Percentiles rank a stretch among this genome's conserved stretches.
phyloP scores from a whole-genome alignment of 1,140 invertebrate genomes.

The Magallana angulata region DNA sequence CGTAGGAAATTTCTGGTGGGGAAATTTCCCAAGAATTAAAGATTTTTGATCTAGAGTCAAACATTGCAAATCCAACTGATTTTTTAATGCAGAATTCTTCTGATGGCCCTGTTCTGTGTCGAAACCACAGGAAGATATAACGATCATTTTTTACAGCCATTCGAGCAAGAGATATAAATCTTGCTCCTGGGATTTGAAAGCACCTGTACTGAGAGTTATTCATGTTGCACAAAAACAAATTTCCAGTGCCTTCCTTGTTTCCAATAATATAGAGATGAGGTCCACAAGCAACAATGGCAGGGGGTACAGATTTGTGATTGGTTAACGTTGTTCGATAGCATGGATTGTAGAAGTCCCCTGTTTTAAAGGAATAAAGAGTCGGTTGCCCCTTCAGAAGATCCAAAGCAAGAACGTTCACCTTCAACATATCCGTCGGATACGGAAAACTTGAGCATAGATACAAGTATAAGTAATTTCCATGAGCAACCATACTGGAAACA shows the following conservation, averaged over 20 bases:
- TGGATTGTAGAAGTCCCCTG: slow-evolving; percentile 73
- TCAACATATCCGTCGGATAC: slow-evolving; percentile 77
- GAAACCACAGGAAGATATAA: slow-evolving; percentile 75
- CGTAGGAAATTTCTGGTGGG: slow-evolving; percentile 74
- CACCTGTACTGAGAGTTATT: slow-evolving; percentile 74
- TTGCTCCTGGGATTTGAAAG: slow-evolving; percentile 74
- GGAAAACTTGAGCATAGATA: slow-evolving; percentile 76
- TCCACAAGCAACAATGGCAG: slow-evolving; percentile 74
- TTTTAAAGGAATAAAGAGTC: slow-evolving; percentile 74
- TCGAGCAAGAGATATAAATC: slow-evolving; percentile 75
- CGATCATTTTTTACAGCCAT: slow-evolving; percentile 72
- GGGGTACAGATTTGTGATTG: slow-evolving; percentile 73
- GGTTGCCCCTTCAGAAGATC: slow-evolving; percentile 72
- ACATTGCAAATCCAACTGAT: slow-evolving; percentile 76
- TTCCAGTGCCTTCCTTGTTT: slow-evolving; percentile 75
- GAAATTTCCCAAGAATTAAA: slow-evolving; percentile 73
- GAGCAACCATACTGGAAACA: slow-evolving; percentile 72
- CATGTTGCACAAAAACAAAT: slow-evolving; percentile 75
- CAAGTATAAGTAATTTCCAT: slow-evolving; percentile 73
- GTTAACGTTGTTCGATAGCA: slow-evolving; percentile 76
- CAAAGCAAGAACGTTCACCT: slow-evolving; percentile 74
- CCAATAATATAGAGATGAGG: slow-evolving; percentile 74
- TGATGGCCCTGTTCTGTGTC: slow-evolving; percentile 76
- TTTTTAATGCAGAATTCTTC: slow-evolving; percentile 78
- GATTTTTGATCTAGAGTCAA: slow-evolving; percentile 74